phyloP scores from a whole-genome alignment of 2,797 vertebrate genomes.

The Nannoperca obscura region DNA sequence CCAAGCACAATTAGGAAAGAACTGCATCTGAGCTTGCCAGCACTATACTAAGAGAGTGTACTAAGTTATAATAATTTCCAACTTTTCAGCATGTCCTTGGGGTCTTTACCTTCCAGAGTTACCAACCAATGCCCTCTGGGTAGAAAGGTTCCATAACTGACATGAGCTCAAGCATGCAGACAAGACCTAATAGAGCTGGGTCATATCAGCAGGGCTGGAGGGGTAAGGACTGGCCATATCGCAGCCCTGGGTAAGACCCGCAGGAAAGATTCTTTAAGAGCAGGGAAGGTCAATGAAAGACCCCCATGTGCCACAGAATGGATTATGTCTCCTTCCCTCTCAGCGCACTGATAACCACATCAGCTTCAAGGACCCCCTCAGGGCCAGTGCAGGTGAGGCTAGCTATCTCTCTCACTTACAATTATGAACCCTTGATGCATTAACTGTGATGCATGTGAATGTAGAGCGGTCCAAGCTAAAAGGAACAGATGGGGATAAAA shows the following conservation, averaged over 20 bases:
- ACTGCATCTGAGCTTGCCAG: constrained; percentile 23
- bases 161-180: constrained; percentile 75
- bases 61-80: constrained; percentile 66
- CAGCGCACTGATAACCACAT: constrained; percentile 82
- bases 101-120: constrained; percentile 71
- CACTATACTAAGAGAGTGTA: constrained; percentile 44
- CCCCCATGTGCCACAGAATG: constrained; percentile 81
- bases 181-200: constrained; percentile 74
- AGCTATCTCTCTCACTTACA: constrained; percentile 78
- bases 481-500: constrained; percentile 70
- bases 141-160: constrained; percentile 70
- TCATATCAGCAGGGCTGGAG: constrained; percentile 75
- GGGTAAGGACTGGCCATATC: constrained; percentile 66
- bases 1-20: constrained; percentile 27
- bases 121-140: constrained; percentile 68
- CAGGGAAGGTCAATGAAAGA: constrained; percentile 81
- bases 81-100: constrained; percentile 71
- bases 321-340: constrained; percentile 83
- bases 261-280: constrained; percentile 73
- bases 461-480: constrained; percentile 40
- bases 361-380: constrained; percentile 80
- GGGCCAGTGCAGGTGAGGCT: constrained; percentile 76
- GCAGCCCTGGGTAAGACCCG: constrained; percentile 72
- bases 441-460: constrained; percentile 67
- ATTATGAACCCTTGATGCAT: constrained; percentile 78